These are phyloP conservation scores for Drosophila parthenogenetica DNA, from an alignment of 2,888 invertebrate species.

Conservation along the genomic window DNA sequence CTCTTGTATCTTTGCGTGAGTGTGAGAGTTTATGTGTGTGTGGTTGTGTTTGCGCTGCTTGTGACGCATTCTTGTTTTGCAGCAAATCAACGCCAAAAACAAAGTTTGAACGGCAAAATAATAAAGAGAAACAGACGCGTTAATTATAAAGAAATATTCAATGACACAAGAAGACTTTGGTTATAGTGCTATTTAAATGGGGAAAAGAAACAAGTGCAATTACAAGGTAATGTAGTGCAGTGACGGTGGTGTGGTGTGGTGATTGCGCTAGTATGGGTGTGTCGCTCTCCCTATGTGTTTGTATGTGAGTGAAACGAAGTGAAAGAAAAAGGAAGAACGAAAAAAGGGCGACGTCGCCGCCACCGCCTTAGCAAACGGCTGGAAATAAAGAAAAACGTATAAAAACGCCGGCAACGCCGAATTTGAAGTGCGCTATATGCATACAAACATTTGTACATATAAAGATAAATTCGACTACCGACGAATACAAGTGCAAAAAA, in stretches of 20 bases:
- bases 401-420: slow-evolving; percentile 75
- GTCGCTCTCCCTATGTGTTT: slow-evolving; percentile 41
- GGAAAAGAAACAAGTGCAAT: slow-evolving; percentile 43
- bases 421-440: slow-evolving; percentile 62
- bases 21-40: slow-evolving; percentile 40
- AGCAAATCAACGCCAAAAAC: slow-evolving; percentile 59
- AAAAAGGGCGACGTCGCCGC: slow-evolving; percentile 73
- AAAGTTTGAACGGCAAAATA: slow-evolving; percentile 40
- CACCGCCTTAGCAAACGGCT: slow-evolving; percentile 53
- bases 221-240: slow-evolving; percentile 54
- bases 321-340: slow-evolving; percentile 53
- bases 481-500: slow-evolving; percentile 36
- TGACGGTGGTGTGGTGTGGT: slow-evolving; percentile 27
- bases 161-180: slow-evolving; percentile 23
- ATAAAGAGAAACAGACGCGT: slow-evolving; percentile 41
- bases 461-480: slow-evolving; percentile 13
- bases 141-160: slow-evolving; percentile 37
- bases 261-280: slow-evolving; percentile 54
- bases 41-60: slow-evolving; percentile 53
- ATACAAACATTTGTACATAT: slow-evolving; percentile 15
- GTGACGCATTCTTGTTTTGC: slow-evolving; percentile 78
- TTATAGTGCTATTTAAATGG: slow-evolving; percentile 34
- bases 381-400: slow-evolving; percentile 57
- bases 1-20: slow-evolving; percentile 43
- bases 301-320: slow-evolving; percentile 52